Evolutionary conservation across 2,888 invertebrate species (phyloP), one percentile per base, ranked within the genome.

Genomic region (Nineta flava): DNA sequence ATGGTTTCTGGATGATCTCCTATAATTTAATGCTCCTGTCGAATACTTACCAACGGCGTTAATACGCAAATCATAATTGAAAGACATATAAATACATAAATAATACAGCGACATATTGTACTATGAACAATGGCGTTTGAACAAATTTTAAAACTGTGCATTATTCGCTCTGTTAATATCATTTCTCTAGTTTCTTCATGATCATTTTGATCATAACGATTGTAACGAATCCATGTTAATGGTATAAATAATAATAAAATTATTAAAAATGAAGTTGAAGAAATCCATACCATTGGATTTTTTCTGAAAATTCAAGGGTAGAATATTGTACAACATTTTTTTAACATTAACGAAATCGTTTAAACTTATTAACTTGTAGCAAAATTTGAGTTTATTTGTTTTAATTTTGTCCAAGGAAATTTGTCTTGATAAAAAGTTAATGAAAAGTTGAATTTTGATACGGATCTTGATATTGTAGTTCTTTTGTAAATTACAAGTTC

Each of bases 151-250:
- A 79, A 85, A 21, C 4, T 3, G 6, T 26, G 6, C 26, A 84
- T 63, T 47, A 69, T 68, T 43, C 72, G 66, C 2, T 83, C 59
- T 9, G 74, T 58, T 53, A 57, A 62, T 53, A 72, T 72, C 34
- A 65, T 65, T 0, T 81, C 81, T 52, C 75, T 73, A 9, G 72
- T 68, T 7, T 71, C 63, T n/a, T 73, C 69, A 57, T 62, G 65
- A 49, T 13, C 73, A 69, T 26, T 69, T 67, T 1, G 65, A 66
- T 69, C 69, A 53, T 71, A 72, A 83, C 84, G 86, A 1, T 81
- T 59, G 56, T 81, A 82, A 59, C 84, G 79, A 53, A 81, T 81
- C 88, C 88, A 88, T 1, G 80, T 78, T 7, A 85, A 60, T 0
- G 84, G 79, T 49, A 86, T 69, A 54, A 85, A 65, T 1, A 79